Base-by-base conservation (phyloP, 2,888 invertebrate species). In the Leucozona laternaria region DNA sequence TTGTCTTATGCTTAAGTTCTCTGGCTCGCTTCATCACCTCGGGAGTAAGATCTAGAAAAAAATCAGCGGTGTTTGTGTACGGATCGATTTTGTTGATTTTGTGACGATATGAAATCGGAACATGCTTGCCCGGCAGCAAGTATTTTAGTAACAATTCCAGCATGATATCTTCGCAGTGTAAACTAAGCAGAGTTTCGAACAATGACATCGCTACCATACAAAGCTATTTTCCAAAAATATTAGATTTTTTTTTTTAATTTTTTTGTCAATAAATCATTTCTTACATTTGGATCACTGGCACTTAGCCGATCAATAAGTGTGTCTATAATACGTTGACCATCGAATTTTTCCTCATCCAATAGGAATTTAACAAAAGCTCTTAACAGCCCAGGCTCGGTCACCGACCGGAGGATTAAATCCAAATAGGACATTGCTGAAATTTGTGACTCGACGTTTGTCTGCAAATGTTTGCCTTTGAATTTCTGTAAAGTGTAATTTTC, bases 81-180 rank as follows among this genome's bases (percentile, higher is more conserved):
- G 96, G 94, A 92, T 97, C 96, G 64, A 96, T 93, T 90, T 96
- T 95, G 87, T 95, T 94, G 70, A 96, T 93, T 89, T 95, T 94
- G 89, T 95, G 94, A 79, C 96, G 93, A 92, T 97, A 96, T n/a
- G 96, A 96, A 75, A 96, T 94, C 53, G 93, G 93, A 28, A 97
- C 95, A 92, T 97, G 97, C 20, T 95, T 95, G 90, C 96, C 96
- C 0, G 97, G 96, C 89, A 96, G 94, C 88, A 99, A 94, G 91
- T 98, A 96, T 91, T 97, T 97, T 91, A 97, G 95, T 60, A 98
- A 95, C 64, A 99, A 93, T 91, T 98, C 98, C 89, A 98, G 93
- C 97, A 99, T 97, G 58, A 99, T 95, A 92, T 99, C 99, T 93
- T 99, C 99, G 93, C 98, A 98, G 92, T 98, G 97, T 84, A 99